Base-by-base conservation (phyloP, 1,140 invertebrate species). In the Chrysopa pallens region DNA sequence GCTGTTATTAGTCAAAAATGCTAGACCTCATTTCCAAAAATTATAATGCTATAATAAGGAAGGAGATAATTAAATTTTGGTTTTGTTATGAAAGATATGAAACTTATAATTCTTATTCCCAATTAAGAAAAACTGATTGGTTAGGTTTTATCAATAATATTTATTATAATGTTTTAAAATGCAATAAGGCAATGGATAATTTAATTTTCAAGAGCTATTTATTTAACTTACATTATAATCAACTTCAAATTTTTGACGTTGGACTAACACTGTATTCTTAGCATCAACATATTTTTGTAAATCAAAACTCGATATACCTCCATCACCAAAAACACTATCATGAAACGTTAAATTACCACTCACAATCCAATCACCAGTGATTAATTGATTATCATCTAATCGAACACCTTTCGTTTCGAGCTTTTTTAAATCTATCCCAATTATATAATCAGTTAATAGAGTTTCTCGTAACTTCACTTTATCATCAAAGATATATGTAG, bases 321-420 rank as follows among this genome's bases (percentile, higher is more conserved):
- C 51, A 41, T 42, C 49, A 6, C 60, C 57, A 4, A 29, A 12
- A 1, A 64, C 37, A 29, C 57, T 43, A 6, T 52, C 45, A 23
- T 54, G 17, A 15, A 67, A 58, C 13, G 50, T 47, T 7, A 64
- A 43, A 42, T 62, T 56, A 8, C 54, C 52, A 29, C 48, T 7
- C 6, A 63, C 42, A 4, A 36, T 53, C 64, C 63, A 64, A 6
- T 49, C 42, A 11, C 58, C 54, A 27, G 40, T 48, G 11, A 66
- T 46, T 9, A 45, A 52, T 41, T 67, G 60, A 1, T 44, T 7
- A 5, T 46, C 13, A 2, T 42, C 36, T n/a, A 40, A 50, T 9
- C 42, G 56, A 2, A 66, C 46, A 7, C 47, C 48, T 8, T 42
- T 40, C 8, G 39, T 43, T 27, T 54, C 46, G 64, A 64, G 67